Conservation (phyloP, 2,797 vertebrate genomes). For the Myioborus miniatus region DNA sequence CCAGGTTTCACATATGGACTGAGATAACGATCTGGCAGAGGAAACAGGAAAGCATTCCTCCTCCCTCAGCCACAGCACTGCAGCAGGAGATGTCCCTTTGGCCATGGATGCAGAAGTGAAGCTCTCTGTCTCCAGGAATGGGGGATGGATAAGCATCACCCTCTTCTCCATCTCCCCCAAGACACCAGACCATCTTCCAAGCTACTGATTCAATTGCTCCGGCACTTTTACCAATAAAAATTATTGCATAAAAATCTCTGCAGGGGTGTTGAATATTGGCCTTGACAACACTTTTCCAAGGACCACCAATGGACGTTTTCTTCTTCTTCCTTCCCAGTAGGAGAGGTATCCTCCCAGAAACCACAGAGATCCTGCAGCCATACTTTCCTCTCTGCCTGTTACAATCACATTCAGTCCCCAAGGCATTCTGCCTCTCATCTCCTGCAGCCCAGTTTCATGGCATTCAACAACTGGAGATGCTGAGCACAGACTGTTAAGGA, state of each 20-base stretch:
- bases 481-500: not conserved
- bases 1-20: not conserved
- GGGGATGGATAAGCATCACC: not conserved
- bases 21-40: conserved; percentile 8
- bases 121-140: not conserved
- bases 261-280: not conserved
- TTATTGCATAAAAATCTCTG: not conserved
- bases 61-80: not conserved
- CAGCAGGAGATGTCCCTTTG: not conserved
- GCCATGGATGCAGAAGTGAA: not conserved
- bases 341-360: not conserved
- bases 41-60: conserved; percentile 35
- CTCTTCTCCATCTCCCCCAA: not conserved
- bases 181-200: not conserved
- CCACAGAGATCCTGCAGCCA: not conserved
- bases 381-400: not conserved
- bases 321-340: not conserved
- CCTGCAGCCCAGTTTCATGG: not conserved
- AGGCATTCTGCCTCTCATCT: not conserved
- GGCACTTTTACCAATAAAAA: not conserved
- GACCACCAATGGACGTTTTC: not conserved
- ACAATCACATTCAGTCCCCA: not conserved
- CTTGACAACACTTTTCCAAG: not conserved
- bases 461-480: not conserved
- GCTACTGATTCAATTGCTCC: not conserved